phyloP scores from a whole-genome alignment of 2,797 vertebrate species.

The Syndactyla subalaris region DNA sequence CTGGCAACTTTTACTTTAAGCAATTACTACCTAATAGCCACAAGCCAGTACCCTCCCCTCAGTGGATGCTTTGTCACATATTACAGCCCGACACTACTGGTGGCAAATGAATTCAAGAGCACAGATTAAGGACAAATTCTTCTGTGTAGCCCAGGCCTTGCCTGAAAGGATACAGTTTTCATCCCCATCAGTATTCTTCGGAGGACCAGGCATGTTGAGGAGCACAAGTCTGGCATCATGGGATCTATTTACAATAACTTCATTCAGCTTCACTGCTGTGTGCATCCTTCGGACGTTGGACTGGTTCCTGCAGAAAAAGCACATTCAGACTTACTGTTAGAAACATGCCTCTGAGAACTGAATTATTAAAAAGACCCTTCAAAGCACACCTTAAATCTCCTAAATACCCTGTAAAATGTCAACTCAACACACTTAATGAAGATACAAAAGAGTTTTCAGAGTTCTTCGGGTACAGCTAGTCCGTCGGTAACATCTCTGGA shows the following conservation, averaged over 20 bases:
- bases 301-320: conserved; percentile 83
- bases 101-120: not conserved
- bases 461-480: not conserved
- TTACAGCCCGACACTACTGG: not conserved
- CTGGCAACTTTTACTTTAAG: not conserved
- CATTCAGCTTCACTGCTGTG: conserved; percentile 97
- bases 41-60: not conserved
- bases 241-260: conserved; percentile 95
- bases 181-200: conserved; percentile 91
- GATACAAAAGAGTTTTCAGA: not conserved
- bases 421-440: not conserved
- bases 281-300: conserved; percentile 98
- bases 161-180: conserved; percentile 95
- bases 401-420: not conserved
- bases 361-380: not conserved
- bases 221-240: conserved; percentile 94
- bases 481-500: not conserved
- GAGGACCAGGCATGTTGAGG: conserved; percentile 99
- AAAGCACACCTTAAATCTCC: not conserved
- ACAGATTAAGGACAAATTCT: not conserved
- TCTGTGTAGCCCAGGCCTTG: not conserved
- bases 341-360: not conserved
- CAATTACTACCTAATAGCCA: not conserved
- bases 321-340: not conserved
- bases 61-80: not conserved